Conservation (phyloP, 1,140 invertebrate species). For the Drosophila littoralis region DNA sequence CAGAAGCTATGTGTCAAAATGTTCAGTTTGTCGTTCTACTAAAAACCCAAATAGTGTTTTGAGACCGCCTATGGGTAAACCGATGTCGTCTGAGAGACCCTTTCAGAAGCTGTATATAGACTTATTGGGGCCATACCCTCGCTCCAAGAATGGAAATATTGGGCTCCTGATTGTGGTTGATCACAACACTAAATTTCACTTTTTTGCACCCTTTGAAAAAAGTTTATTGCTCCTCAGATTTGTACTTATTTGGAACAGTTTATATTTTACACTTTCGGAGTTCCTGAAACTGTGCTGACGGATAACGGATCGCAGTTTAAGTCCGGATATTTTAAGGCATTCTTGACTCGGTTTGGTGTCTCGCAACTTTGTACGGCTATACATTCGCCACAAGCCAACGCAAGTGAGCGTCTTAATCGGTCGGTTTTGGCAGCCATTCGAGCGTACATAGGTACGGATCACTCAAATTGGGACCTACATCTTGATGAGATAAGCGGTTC, state of each 20-base stretch:
- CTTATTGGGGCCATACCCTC: background rate
- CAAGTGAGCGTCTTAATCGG: too few relatives aligned
- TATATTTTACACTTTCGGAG: background rate
- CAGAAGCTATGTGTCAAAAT: background rate
- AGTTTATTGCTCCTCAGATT: background rate
- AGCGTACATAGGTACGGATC: too few relatives aligned
- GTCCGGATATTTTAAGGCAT: background rate
- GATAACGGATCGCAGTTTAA: conserved; percentile 9
- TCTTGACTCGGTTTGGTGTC: conserved; percentile 1
- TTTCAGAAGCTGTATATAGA: background rate
- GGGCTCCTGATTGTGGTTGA: background rate
- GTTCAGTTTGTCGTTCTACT: too few relatives aligned
- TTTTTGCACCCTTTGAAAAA: background rate
- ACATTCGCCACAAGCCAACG: too few relatives aligned
- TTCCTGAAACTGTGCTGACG: background rate
- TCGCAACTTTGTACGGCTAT: background rate
- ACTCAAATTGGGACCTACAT: too few relatives aligned
- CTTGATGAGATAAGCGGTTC: too few relatives aligned
- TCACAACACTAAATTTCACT: conserved; percentile 1
- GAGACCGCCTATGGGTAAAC: too few relatives aligned
- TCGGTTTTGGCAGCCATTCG: too few relatives aligned
- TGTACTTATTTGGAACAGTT: background rate
- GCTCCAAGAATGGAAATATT: background rate
- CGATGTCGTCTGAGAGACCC: too few relatives aligned
- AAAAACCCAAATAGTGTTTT: too few relatives aligned